Base-by-base conservation (phyloP, 2,888 invertebrate species). In the Acleris literana region DNA sequence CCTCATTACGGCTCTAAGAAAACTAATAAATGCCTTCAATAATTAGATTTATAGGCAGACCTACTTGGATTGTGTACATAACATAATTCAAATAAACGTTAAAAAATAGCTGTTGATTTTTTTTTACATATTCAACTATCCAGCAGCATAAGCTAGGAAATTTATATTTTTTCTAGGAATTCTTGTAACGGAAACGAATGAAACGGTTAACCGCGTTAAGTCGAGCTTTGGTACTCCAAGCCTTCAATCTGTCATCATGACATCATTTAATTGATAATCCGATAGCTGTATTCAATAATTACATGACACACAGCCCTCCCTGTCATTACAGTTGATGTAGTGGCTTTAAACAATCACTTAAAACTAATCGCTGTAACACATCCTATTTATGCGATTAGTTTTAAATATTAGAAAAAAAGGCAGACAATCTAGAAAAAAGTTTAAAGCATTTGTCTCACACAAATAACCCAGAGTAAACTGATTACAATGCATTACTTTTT, bases 221-320 rank as follows among this genome's bases (percentile, higher is more conserved):
- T 9, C 33, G n/a, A 17, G n/a, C 46, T 46, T 46, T 46, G 20
- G 22, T 61, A 56, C 18, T 52, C 33, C 22, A 61, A 62, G 56
- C 57, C 52, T 66, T 56, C n/a, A 44, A 56, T 66, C 46, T 51
- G 51, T 44, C 52, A 57, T 71, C 70, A 83, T 86, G 85, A 86
- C 83, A 86, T 85, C 85, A 86, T 78, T 74, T 72, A 75, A 78
- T 77, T 74, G 72, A 72, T 71, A 70, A 59, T 60, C 82, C 79
- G 78, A 82, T 80, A 74, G 76, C 74, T 78, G 75, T 77, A 80
- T 76, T 76, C 80, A 68, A 77, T 76, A 77, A 81, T 76, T 70
- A 72, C 65, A 76, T 70, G 76, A 77, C 72, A 75, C 71, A 75
- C 71, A 76, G 78, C 76, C 78, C 80, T 77, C 74, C 66, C 61